Base-by-base conservation (phyloP, 2,797 vertebrate species). In the Takifugu ocellatus region DNA sequence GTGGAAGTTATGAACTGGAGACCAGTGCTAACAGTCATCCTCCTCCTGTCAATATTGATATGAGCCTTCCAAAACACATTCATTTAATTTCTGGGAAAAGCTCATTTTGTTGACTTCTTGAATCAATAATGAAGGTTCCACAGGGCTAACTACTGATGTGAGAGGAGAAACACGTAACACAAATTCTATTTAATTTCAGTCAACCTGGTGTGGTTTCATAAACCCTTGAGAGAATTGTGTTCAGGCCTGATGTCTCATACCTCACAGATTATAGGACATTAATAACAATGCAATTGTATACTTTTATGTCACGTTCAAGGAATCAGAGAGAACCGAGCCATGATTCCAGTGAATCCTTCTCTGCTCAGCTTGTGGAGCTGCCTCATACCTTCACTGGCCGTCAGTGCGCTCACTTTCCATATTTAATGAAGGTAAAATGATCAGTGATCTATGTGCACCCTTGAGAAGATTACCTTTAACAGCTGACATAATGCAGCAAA, bases 21-120 rank as follows among this genome's bases (percentile, higher is more conserved):
- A 31, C 29, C 29, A 31, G 3, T 6, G 25, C 76, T 76, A 69
- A 84, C 59, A 74, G 79, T 83, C 33, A 25, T 63, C 55, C 68
- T 72, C 57, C 70, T 67, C 67, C 72, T 61, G 88, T 89, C 88
- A 88, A 88, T 88, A 86, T 90, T 90, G 74, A 85, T 72, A 71
- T 54, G 87, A 81, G 81, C 71, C 64, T 68, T 62, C 15, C 59
- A 82, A 72, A 81, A 79, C 56, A 72, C 59, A 64, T 56, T 51
- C 55, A 64, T 75, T 74, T 52, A 72, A 39, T 61, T 25, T 51
- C 70, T 59, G 67, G 24, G 78, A 78, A 76, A 76, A 54, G 55
- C 54, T 59, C 17, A 31, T 36, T 65, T 59, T 63, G 64, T 78
- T 54, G 49, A 76, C 63, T 62, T 63, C 58, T 71, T 67, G 49